Base-by-base conservation (phyloP, 2,797 vertebrate species). In the Smutsia temminckii region DNA sequence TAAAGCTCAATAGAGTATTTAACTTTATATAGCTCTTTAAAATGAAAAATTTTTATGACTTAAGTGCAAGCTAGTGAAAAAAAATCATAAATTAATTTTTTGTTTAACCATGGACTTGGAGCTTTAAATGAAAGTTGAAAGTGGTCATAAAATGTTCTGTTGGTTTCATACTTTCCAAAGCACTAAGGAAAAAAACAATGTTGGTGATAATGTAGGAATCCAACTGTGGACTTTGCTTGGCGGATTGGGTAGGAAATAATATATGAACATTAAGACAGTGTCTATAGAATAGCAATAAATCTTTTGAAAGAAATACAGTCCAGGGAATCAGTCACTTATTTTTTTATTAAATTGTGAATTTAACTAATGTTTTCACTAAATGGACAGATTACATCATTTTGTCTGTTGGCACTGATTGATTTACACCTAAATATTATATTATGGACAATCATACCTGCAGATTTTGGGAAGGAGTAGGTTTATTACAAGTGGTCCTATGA, bases 51-150 rank as follows among this genome's bases (percentile, higher is more conserved):
- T 69, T 95, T 96, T 94, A 96, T 96, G 75, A 79, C 59, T 86
- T 84, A 86, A 94, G 63, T 95, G 34, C 29, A 97, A 83, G 57
- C 53, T 85, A 69, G 46, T 95, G 64, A 93, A 96, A 95, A 64
- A 80, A 63, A 93, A 64, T 72, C 80, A 96, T 86, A 93, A 92
- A 97, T 97, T 96, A 93, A 92, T 95, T 91, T 97, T 97, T 95
- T 94, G 53, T 95, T 89, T 61, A 46, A 93, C 34, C 46, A 63
- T 93, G 37, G 85, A 72, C 42, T 74, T 86, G 37, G 80, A 85
- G 53, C 21, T 88, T 95, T 95, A 92, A 96, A 59, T 92, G 61
- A 79, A 95, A 94, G 46, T 37, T 95, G 42, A 69, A 96, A 95
- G 59, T 85, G 42, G 32, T 80, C 46, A 87, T 95, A 96, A 96